Conservation (phyloP, 2,888 invertebrate genomes). For the Tribolium freemani region DNA sequence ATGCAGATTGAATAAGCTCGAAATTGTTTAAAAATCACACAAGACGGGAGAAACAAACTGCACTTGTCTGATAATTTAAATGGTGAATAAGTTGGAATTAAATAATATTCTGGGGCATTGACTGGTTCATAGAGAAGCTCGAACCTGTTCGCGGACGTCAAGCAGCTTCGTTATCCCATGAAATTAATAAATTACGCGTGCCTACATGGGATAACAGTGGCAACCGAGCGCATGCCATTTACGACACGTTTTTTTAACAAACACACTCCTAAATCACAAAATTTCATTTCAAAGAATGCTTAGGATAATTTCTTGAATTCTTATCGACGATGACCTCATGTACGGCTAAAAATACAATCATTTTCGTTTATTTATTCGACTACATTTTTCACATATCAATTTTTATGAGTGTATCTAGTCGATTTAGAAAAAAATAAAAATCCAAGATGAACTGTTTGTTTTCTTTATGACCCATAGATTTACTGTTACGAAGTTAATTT, state of each 20-base stretch:
- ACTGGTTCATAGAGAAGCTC: slow-evolving; percentile 60
- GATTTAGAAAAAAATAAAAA: too few relatives aligned
- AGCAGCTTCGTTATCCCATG: slow-evolving; percentile 62
- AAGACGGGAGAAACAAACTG: slow-evolving; percentile 56
- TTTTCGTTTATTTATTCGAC: too few relatives aligned
- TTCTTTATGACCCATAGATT: not conserved
- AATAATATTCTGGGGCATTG: slow-evolving; percentile 65
- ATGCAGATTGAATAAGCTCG: slow-evolving; percentile 48
- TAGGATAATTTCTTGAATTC: not conserved
- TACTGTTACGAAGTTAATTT: not conserved
- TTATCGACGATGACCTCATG: not conserved
- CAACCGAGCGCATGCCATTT: not conserved
- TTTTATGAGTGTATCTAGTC: too few relatives aligned
- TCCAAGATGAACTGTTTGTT: too few relatives aligned
- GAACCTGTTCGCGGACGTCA: slow-evolving; percentile 62
- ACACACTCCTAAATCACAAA: not conserved
- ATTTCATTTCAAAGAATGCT: not conserved
- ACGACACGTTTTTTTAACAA: not conserved
- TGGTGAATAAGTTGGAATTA: slow-evolving; percentile 62
- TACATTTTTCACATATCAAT: too few relatives aligned
- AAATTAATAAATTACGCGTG: slow-evolving; percentile 63
- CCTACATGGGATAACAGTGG: not conserved
- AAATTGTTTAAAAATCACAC: slow-evolving; percentile 47
- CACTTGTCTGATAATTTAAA: slow-evolving; percentile 63
- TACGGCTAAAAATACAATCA: too few relatives aligned